Evolutionary conservation across 2,797 vertebrate genomes (phyloP), one percentile per base, ranked within the genome.

Genomic region (Enteromius argenteus): DNA sequence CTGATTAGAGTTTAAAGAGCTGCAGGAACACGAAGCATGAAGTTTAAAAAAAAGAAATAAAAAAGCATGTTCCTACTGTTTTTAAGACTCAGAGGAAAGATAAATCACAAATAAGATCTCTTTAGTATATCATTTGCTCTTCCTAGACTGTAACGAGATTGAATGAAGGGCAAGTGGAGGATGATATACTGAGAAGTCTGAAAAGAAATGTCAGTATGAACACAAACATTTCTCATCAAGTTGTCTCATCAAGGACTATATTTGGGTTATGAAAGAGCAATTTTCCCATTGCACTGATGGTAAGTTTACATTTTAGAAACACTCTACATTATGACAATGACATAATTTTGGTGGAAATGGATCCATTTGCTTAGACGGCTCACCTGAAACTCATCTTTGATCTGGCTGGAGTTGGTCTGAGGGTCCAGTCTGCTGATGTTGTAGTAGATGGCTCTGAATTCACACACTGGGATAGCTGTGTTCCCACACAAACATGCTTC

Each of bases 311-410:
- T 30, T 46, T 30, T 46, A 60, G 74, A 39, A 56, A 11, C 0
- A 13, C n/a, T 37, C 32, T 35, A 35, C 17, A 75, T 6, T 23
- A 23, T 23, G 53, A 23, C 3, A 58, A 58, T 3, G 0, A 14
- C 17, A 74, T 11, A n/a, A 7, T 58, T 39, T 39, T 35, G 21
- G 44, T 21, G 4, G 17, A 73, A 74, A 53, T 6, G 17, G 2
- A 21, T 8, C 49, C 11, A 37, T 56, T 75, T 37, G 30, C 3
- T 27, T 35, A 17, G 8, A 62, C 46, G 1, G 14, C 72, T 85
- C 62, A 99, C 98, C 97, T 99, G 98, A 91, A 99, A 99, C 89
- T 99, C 98, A 39, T 99, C 98, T 94, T 99, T 99, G 89, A 99
- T 97, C 91, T 99, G 98, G 92, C 97, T 99, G 94, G 97, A 98